phyloP scores from a whole-genome alignment of 2,797 vertebrate species.

The Diglossa cyanea region DNA sequence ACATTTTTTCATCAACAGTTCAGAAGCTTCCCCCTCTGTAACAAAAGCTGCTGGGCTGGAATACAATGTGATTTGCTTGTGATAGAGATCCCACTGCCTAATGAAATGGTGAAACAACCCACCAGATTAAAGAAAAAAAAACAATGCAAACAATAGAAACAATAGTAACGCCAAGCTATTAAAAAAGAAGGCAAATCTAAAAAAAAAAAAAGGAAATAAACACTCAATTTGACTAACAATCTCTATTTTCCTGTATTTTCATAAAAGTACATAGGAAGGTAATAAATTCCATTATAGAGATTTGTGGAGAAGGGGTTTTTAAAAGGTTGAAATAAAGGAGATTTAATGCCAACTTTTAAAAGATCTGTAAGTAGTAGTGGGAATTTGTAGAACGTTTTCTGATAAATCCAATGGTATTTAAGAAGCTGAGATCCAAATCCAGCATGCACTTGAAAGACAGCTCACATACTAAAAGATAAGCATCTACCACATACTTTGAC shows the following conservation, averaged over 20 bases:
- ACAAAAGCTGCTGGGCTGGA: not conserved
- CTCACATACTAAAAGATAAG: not conserved
- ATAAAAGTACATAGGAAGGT: not conserved
- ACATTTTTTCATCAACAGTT: not conserved
- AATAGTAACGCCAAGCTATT: not conserved
- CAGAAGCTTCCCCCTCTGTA: not conserved
- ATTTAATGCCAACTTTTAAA: conserved; percentile 3
- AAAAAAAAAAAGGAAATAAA: not conserved
- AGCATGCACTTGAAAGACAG: not conserved
- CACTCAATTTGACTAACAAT: not conserved
- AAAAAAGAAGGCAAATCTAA: not conserved
- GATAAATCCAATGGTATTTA: conserved; percentile 14
- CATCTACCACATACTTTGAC: not conserved
- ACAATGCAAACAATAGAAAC: not conserved
- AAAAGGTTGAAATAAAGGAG: not conserved
- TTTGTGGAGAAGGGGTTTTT: not conserved
- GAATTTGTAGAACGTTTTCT: not conserved
- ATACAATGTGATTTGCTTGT: not conserved
- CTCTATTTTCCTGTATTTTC: not conserved
- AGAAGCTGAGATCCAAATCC: conserved; percentile 13
- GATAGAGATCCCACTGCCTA: not conserved
- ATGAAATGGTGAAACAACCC: not conserved
- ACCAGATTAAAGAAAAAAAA: not conserved
- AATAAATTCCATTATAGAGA: not conserved
- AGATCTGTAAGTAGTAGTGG: not conserved